Evolutionary conservation across 2,888 invertebrate species (phyloP).

Genomic region (Cantharis nigra): DNA sequence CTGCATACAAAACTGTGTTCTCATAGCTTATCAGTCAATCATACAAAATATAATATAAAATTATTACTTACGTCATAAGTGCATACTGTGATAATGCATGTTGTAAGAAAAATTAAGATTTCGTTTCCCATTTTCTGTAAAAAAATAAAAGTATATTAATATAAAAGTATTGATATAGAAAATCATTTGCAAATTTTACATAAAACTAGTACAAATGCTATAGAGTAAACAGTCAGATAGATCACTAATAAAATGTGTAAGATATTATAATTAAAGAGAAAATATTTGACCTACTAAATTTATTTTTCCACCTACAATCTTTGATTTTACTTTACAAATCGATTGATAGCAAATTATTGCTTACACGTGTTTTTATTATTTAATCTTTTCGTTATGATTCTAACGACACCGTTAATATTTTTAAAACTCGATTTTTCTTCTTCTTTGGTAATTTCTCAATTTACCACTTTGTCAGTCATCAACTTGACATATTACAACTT

Average conservation of each 20-base stretch:
- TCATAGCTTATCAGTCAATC: not conserved
- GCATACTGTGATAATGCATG: slow-evolving; percentile 38
- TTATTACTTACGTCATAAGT: slow-evolving; percentile 42
- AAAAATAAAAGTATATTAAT: slow-evolving; percentile 12
- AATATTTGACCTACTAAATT: not conserved
- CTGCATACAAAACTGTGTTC: not conserved
- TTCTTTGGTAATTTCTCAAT: not conserved
- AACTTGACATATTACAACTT: not conserved
- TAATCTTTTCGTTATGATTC: not conserved
- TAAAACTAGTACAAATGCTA: not conserved
- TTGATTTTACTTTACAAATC: too few relatives aligned
- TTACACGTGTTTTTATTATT: not conserved
- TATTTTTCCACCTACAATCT: not conserved
- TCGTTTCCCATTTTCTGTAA: slow-evolving; percentile 39
- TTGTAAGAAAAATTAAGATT: slow-evolving; percentile 39
- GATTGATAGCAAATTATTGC: not conserved
- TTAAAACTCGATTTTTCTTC: not conserved
- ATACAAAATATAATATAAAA: slow-evolving; percentile 28
- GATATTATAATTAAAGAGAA: not conserved
- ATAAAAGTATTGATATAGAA: not conserved
- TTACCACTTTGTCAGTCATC: not conserved
- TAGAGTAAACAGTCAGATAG: not conserved
- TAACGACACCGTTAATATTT: not conserved
- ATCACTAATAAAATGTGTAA: not conserved
- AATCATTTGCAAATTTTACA: not conserved